Conservation (phyloP, 2,797 vertebrate species). For the Diplodus sargus region DNA sequence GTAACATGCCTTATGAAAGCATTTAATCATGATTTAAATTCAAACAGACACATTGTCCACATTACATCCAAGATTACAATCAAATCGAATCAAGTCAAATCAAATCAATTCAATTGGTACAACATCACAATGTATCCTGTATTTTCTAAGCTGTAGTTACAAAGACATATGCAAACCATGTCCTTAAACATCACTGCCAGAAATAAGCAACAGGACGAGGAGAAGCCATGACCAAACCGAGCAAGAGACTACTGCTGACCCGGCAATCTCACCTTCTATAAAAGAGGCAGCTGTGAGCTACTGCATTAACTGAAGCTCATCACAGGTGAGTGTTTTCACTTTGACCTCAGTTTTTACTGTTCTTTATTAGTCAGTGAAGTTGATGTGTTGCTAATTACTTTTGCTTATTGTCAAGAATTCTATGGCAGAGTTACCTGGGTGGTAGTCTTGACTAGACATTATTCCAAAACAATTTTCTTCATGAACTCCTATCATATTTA, state of each 20-base stretch:
- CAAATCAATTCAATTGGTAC: not conserved
- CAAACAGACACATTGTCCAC: too few species aligned
- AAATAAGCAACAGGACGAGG: conserved; percentile 42
- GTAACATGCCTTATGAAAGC: too few species aligned
- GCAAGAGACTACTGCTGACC: conserved; percentile 46
- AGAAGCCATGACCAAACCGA: conserved; percentile 61
- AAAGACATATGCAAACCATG: not conserved
- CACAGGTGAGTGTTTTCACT: conserved; percentile 53
- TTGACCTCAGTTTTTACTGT: not conserved
- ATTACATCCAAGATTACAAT: not conserved
- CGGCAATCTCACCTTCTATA: conserved; percentile 57
- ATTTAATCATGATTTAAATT: too few species aligned
- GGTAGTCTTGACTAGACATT: too few species aligned
- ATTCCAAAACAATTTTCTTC: too few species aligned
- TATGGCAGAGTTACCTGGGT: not conserved
- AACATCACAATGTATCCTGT: not conserved
- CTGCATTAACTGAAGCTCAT: conserved; percentile 41
- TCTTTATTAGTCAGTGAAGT: not conserved
- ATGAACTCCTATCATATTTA: too few species aligned
- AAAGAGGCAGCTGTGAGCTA: conserved; percentile 36
- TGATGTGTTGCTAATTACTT: not conserved
- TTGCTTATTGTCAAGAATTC: not conserved
- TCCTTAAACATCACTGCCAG: conserved; percentile 8
- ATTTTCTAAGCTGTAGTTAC: not conserved
- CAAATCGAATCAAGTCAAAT: not conserved